Evolutionary conservation across 2,888 invertebrate species (phyloP), one percentile per base, ranked within the genome.

Genomic region (Caenorhabditis plicata): DNA sequence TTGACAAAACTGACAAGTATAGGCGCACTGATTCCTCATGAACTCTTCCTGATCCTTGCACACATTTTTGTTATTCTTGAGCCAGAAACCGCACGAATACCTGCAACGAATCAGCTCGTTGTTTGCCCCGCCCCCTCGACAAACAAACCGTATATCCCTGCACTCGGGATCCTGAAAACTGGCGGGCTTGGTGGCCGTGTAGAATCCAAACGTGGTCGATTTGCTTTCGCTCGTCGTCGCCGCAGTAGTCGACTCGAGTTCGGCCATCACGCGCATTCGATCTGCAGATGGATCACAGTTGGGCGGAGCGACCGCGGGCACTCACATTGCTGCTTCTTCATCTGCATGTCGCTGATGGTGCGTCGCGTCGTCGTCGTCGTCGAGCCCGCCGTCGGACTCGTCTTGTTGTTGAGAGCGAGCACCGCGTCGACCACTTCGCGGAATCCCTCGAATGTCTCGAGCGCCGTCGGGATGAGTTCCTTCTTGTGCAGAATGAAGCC

Each of bases 401-500:
- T 39, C 4, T 61, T 47, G 27, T 62, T 54, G 42, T 72, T 67
- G 17, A 68, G 46, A 13, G 49, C 44, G 11, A 77, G 47, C 1
- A 74, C 74, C 3, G 68, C 69, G 31, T 74, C 67, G 15, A 77
- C 65, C 39, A 79, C 75, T 47, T 75, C 79, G 40, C 78, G 73
- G 33, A 79, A 67, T 8, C 71, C 79, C 54, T 80, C 79, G 42
- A 75, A 72, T 0, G 77, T 79, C 49, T 79, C 79, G 8, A 79
- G 65, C 7, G 73, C 79, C 11, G 77, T 78, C 22, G 78, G 78
- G 35, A 79, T 67, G 35, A 79, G 41, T 54, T 79, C 79, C 31
- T 74, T 72, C 45, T 74, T 72, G 64, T 75, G 71, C 15, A 79
- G 68, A 55, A 79, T 79, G 64, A 79, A 79, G 1, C 79, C 79